Conservation (phyloP, 1,140 invertebrate species). For the Papilio dardanus region DNA sequence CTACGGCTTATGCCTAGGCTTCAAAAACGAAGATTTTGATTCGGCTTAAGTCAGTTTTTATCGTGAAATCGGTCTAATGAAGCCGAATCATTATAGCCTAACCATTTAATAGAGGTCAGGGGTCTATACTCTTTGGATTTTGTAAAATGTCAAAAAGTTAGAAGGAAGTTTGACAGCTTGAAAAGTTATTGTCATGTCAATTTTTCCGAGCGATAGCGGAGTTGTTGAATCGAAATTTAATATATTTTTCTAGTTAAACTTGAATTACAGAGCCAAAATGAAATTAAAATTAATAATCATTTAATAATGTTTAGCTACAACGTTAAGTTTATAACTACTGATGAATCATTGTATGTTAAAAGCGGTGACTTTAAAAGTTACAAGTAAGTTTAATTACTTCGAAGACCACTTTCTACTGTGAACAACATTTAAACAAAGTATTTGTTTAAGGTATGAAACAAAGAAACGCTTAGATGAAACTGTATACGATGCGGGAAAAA, state of each 20-base stretch:
- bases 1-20: too few relatives aligned
- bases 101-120: too few relatives aligned
- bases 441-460: constrained; percentile 66
- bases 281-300: constrained; percentile 9
- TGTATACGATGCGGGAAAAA: constrained; percentile 64
- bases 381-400: constrained; percentile 59
- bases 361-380: constrained; percentile 73
- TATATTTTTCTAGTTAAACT: not conserved
- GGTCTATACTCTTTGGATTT: too few relatives aligned
- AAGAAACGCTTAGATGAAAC: constrained; percentile 70
- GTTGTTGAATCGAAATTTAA: not conserved
- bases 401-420: constrained; percentile 21
- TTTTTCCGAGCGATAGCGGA: too few relatives aligned
- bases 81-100: too few relatives aligned
- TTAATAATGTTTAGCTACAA: constrained; percentile 70
- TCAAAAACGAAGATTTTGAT: too few relatives aligned
- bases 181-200: too few relatives aligned
- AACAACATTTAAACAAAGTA: constrained; percentile 26
- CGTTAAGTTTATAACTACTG: constrained; percentile 69
- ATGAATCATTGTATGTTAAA: constrained; percentile 64
- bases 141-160: too few relatives aligned
- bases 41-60: too few relatives aligned
- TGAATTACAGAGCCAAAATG: constrained; percentile 16
- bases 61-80: too few relatives aligned
- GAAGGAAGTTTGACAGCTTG: too few relatives aligned